A percentile compares a stretch with the other conserved stretches of the same genome.
Evolutionary conservation across 2,797 vertebrate genomes (phyloP).

Genomic region (Aulostomus chinensis): DNA sequence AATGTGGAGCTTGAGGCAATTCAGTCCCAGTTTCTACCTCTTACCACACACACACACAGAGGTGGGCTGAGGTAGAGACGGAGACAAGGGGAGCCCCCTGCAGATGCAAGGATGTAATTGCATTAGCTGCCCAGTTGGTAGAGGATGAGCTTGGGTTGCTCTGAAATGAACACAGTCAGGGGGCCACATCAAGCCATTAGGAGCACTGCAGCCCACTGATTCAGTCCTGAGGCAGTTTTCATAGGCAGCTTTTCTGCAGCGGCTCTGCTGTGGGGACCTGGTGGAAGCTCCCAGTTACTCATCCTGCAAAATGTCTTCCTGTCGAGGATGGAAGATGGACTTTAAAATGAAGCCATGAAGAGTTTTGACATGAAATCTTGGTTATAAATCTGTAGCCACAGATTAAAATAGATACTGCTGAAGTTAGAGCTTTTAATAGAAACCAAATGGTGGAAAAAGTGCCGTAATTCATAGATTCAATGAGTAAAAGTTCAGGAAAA

Average conservation of each 20-base stretch:
- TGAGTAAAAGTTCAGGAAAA: not conserved
- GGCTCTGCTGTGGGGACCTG: slow-evolving; percentile 47
- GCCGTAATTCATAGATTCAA: not conserved
- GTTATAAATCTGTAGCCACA: too few relatives aligned
- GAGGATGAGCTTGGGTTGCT: slow-evolving; percentile 68
- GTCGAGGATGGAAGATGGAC: not conserved
- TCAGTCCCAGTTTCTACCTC: slow-evolving; percentile 31
- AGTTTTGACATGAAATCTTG: too few relatives aligned
- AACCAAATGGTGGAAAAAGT: too few relatives aligned
- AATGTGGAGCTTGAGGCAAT: slow-evolving; percentile 70
- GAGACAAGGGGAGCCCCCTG: slow-evolving; percentile 77
- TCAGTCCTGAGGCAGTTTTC: slow-evolving; percentile 50
- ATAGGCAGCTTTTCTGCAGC: slow-evolving; percentile 36
- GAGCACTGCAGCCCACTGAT: slow-evolving; percentile 30
- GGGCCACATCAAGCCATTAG: slow-evolving; percentile 68
- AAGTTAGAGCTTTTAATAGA: too few relatives aligned
- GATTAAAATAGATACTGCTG: too few relatives aligned
- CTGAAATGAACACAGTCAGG: slow-evolving; percentile 71
- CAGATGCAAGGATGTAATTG: slow-evolving; percentile 79
- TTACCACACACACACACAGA: slow-evolving; percentile 11
- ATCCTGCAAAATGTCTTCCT: slow-evolving; percentile 19
- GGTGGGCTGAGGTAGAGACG: slow-evolving; percentile 29
- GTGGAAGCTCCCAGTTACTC: slow-evolving; percentile 38
- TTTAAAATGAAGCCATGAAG: not conserved
- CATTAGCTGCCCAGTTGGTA: slow-evolving; percentile 72